These are phyloP conservation scores for Bufo bufo DNA, from an alignment of 2,113 vertebrate genomes.

Conservation along the genomic window DNA sequence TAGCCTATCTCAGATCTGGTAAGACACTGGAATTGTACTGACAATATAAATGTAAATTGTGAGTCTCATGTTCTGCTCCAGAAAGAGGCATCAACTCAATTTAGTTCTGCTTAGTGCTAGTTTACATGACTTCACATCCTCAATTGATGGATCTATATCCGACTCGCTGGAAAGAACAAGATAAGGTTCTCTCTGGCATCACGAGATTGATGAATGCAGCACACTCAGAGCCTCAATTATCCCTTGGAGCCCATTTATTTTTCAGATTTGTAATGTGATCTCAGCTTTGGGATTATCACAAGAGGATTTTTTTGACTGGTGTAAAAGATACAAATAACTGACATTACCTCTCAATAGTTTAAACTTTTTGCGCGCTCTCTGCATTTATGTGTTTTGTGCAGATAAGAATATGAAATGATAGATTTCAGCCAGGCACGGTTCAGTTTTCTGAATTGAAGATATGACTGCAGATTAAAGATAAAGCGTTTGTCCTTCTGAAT, in stretches of 20 bases:
- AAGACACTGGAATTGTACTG: background rate
- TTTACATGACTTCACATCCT: constrained; percentile 12
- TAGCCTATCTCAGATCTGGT: background rate
- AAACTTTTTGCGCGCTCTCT: background rate
- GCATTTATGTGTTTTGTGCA: constrained; percentile 22
- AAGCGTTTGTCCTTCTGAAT: background rate
- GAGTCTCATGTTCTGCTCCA: background rate
- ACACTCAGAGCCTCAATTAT: constrained; percentile 31
- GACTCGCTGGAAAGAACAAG: constrained; percentile 15
- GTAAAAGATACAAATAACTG: constrained; percentile 7
- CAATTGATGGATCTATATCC: constrained; percentile 26
- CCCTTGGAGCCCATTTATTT: constrained; percentile 26
- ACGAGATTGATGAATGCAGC: constrained; percentile 23
- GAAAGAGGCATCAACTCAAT: background rate
- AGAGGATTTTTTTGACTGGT: constrained; percentile 21
- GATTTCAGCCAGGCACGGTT: background rate
- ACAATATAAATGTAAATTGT: background rate
- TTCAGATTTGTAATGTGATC: constrained; percentile 33
- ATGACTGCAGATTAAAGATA: background rate
- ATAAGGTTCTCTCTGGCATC: constrained; percentile 31
- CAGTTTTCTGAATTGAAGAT: constrained; percentile 1
- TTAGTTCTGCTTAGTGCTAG: background rate
- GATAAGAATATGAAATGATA: background rate
- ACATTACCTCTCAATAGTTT: constrained; percentile 5
- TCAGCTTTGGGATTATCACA: constrained; percentile 26